Conservation (phyloP, 2,888 invertebrate species). For the Melieria omissa region DNA sequence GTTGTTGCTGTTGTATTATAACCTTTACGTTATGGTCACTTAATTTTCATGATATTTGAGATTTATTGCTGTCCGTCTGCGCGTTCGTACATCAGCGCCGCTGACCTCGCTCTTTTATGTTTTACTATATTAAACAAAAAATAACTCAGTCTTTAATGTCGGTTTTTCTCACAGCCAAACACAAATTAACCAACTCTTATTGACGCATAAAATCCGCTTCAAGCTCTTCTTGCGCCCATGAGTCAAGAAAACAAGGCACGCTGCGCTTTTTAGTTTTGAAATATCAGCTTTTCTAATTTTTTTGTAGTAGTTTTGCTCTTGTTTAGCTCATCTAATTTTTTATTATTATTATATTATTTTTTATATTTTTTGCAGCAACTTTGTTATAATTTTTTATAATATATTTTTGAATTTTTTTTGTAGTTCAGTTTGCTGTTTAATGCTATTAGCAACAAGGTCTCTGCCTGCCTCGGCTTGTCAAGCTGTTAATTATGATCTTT, state of each 20-base stretch:
- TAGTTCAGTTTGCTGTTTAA: slow-evolving; percentile 7
- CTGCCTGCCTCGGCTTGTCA: slow-evolving; percentile 31
- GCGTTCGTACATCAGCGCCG: neutral
- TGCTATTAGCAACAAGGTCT: slow-evolving; percentile 27
- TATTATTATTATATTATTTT: neutral
- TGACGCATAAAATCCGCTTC: too few relatives aligned
- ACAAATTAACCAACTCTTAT: slow-evolving; percentile 9
- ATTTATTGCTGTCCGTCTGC: slow-evolving; percentile 13
- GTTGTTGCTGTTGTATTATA: slow-evolving; percentile 12
- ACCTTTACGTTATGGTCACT: slow-evolving; percentile 21
- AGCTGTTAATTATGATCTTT: slow-evolving; percentile 35
- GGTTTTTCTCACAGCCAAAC: slow-evolving; percentile 34
- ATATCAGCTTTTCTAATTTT: neutral
- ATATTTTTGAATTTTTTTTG: slow-evolving; percentile 7
- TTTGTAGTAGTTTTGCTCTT: neutral
- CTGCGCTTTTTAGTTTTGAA: slow-evolving; percentile 27
- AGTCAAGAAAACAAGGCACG: slow-evolving; percentile 2
- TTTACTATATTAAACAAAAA: neutral
- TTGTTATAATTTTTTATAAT: slow-evolving; percentile 1
- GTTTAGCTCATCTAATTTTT: too few relatives aligned
- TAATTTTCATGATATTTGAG: slow-evolving; percentile 7
- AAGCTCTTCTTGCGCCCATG: neutral
- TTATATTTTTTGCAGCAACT: neutral
- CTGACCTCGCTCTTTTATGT: slow-evolving; percentile 35
- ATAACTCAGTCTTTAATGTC: slow-evolving; percentile 17